Conservation (phyloP, 2,113 vertebrate genomes). For the Salvelinus fontinalis region DNA sequence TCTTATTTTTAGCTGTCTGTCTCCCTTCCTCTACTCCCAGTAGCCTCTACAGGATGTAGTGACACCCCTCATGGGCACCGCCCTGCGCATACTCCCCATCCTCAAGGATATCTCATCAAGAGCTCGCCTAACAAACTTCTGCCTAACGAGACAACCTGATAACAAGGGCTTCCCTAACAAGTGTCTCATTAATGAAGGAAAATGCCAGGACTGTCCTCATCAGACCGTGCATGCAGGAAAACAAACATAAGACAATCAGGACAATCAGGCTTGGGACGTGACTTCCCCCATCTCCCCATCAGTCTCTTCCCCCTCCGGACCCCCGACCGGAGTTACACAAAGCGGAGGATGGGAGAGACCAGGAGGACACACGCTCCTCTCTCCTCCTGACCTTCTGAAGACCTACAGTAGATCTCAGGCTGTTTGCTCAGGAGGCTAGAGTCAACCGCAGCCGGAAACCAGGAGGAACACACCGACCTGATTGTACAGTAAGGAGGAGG, state of each 20-base stretch:
- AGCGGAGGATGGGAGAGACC: slow-evolving; percentile 52
- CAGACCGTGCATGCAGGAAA: slow-evolving; percentile 23
- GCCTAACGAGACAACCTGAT: neutral
- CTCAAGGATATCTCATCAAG: slow-evolving; percentile 37
- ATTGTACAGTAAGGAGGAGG: slow-evolving; percentile 51
- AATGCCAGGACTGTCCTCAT: slow-evolving; percentile 6
- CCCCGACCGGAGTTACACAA: slow-evolving; percentile 46
- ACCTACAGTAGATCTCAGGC: slow-evolving; percentile 13
- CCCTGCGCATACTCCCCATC: neutral
- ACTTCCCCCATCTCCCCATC: slow-evolving; percentile 24
- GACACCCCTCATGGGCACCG: neutral
- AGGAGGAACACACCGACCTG: slow-evolving; percentile 51
- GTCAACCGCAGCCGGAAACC: slow-evolving; percentile 44
- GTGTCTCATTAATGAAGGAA: neutral
- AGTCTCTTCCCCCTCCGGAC: slow-evolving; percentile 11
- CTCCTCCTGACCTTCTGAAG: slow-evolving; percentile 46
- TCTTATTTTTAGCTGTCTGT: neutral
- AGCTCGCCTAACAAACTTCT: neutral
- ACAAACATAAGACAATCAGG: slow-evolving; percentile 38
- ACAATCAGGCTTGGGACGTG: slow-evolving; percentile 27
- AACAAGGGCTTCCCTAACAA: slow-evolving; percentile 10
- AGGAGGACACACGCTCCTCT: slow-evolving; percentile 35
- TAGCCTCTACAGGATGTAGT: slow-evolving; percentile 16
- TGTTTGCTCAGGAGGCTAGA: slow-evolving; percentile 62
- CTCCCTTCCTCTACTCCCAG: neutral